Base-by-base conservation (phyloP, 2,113 vertebrate genomes). In the Eonycteris spelaea region DNA sequence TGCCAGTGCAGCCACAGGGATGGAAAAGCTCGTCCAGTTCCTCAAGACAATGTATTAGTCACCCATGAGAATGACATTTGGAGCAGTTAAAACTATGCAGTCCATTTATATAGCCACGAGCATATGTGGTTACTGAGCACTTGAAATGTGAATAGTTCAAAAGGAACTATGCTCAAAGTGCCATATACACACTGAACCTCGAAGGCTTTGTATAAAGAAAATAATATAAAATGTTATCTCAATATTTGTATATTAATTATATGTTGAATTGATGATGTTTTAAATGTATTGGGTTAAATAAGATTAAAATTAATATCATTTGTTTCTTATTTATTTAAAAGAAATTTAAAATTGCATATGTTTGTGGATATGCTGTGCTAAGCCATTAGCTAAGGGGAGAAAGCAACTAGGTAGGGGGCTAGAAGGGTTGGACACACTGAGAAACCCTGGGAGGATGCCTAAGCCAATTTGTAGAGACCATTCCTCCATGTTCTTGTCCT, bases 131-230 rank as follows among this genome's bases (percentile, higher is more conserved):
- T 77, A 19, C 0, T 12, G 24, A 48, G 38, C 11, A 10, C 14
- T 68, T 55, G 73, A 67, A 63, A 86, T 7, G 35, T 21, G 48
- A 2, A 53, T 24, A 18, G 35, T 26, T 61, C 40, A n/a, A 67
- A 82, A 7, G 38, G 40, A 33, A 48, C 71, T n/a, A 8, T 35
- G 18, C 12, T 28, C 30, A 5, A 67, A 38, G 40, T 22, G 13
- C 40, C 77, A 63, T n/a, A 40, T 15, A 18, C 30, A 43, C 6
- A 8, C 57, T 0, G 2, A 3, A 6, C 40, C 6, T 11, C 0
- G 4, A 85, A 89, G n/a, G 5, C 12, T 86, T 59, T 13, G 40
- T 33, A 18, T 10, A 33, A 75, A 79, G 38, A 57, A 51, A 80
- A 71, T 30, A 40, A 3, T 28, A 35, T 21, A 38, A 68, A 74